phyloP scores from a whole-genome alignment of 1,140 invertebrate species.

The Habropoda laboriosa region DNA sequence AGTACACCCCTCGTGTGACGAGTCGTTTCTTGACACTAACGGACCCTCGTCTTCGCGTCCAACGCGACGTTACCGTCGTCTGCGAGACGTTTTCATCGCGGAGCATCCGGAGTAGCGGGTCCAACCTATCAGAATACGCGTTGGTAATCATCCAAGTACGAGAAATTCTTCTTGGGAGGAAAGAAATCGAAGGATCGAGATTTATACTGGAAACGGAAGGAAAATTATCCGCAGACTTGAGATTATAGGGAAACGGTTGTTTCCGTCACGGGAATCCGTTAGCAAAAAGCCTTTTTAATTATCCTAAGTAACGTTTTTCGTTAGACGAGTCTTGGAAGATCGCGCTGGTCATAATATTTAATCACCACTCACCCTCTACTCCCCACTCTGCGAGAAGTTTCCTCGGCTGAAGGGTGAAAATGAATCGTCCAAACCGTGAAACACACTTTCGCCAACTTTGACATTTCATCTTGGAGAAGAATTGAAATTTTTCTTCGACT shows the following conservation, averaged over 20 bases:
- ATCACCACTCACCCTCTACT: constrained; percentile 80
- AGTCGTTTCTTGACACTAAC: constrained; percentile 68
- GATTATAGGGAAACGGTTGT: no score
- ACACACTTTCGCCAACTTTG: no score
- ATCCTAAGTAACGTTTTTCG: constrained; percentile 80
- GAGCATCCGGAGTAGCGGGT: constrained; percentile 43
- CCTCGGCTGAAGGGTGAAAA: constrained; percentile 36
- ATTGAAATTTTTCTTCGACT: neutral
- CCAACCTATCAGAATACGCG: neutral
- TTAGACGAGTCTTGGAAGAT: constrained; percentile 67
- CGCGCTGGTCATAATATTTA: constrained; percentile 82
- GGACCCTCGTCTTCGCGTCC: constrained; percentile 64
- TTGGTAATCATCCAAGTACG: neutral
- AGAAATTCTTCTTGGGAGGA: no score
- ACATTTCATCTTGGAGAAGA: neutral
- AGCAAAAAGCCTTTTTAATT: constrained; percentile 79
- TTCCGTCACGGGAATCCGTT: constrained; percentile 59
- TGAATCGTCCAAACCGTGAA: constrained; percentile 62
- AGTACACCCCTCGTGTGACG: constrained; percentile 66
- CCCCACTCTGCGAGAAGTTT: constrained; percentile 56
- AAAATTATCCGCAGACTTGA: no score
- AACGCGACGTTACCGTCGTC: constrained; percentile 59
- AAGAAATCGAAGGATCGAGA: no score
- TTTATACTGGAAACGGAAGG: neutral
- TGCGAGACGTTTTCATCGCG: constrained; percentile 64